These are phyloP conservation scores for Protobothrops mucrosquamatus DNA, from an alignment of 2,113 vertebrate genomes.

Conservation along the genomic window DNA sequence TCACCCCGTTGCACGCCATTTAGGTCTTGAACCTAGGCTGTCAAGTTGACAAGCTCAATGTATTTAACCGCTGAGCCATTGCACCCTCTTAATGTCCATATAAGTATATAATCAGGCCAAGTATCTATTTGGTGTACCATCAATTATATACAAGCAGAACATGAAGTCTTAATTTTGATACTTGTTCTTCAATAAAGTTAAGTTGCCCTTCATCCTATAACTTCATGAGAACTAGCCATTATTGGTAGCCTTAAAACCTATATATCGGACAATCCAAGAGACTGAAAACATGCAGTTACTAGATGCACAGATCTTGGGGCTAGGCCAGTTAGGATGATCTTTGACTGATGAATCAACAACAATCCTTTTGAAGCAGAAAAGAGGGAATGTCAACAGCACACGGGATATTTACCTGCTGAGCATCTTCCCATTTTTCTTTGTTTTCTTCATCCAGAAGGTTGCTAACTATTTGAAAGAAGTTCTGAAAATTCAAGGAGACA, in stretches of 20 bases:
- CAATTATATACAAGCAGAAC: not conserved
- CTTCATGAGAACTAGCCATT: not conserved
- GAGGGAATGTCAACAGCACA: not conserved
- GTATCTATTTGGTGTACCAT: not conserved
- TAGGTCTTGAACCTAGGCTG: not conserved
- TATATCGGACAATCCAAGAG: not conserved
- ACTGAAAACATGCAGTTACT: not conserved
- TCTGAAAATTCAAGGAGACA: constrained; percentile 80
- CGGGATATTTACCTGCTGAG: constrained; percentile 86
- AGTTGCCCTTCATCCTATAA: not conserved
- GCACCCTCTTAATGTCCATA: not conserved
- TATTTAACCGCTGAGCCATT: not conserved
- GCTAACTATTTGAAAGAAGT: constrained; percentile 99
- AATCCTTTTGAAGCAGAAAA: not conserved
- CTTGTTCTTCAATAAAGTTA: not conserved
- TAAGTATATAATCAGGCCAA: not conserved
- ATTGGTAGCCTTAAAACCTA: not conserved
- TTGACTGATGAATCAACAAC: not conserved
- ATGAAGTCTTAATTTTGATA: not conserved
- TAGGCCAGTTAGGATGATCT: not conserved
- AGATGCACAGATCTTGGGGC: not conserved
- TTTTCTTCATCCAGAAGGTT: constrained; percentile 99
- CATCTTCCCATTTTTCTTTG: constrained; percentile 98
- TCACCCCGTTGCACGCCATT: not conserved
- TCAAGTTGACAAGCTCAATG: not conserved